Base-by-base conservation (phyloP, 2,113 vertebrate species). In the Eleginops maclovinus region DNA sequence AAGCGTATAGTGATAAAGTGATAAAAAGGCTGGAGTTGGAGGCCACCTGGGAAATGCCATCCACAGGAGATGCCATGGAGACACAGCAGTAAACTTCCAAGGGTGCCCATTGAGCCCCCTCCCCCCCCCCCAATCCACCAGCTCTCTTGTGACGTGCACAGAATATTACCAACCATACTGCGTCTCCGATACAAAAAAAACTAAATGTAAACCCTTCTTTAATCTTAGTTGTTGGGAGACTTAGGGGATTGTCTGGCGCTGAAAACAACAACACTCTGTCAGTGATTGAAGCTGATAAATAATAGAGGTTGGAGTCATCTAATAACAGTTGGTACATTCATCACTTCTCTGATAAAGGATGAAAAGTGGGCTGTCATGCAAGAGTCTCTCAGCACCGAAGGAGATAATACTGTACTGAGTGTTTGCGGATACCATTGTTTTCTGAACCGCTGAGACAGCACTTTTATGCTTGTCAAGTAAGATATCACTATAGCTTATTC, bases 341-440 rank as follows among this genome's bases (percentile, higher is more conserved):
- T 79, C 44, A 64, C 21, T 53, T 22, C 36, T 46, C 12, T 40
- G 50, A 46, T 26, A 21, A 2, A 16, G 43, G 43, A 56, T 67
- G 24, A 69, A 15, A 66, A 61, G 26, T 19, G 14, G 12, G 16
- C 58, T 56, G n/a, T 14, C 53, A 64, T 44, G 47, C 59, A 9
- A 19, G 6, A 22, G 6, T 70, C 7, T 15, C 49, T 43, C 8
- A 3, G 22, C 19, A 22, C 41, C 21, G 6, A 4, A 4, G 17
- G n/a, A 43, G 22, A 69, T 63, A 49, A 54, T 41, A 15, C 60
- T 71, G 47, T 66, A 28, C 40, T 49, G 66, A 79, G 53, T 40
- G 22, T 87, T 66, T 68, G 71, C 65, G 68, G 74, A 84, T 11
- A 41, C 5, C 36, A 28, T 54, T 59, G 21, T 59, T 64, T 19